Percentiles rank a stretch among this genome's conserved stretches.
Evolutionary conservation across 2,797 vertebrate genomes (phyloP).

Genomic region (Bucorvus abyssinicus): DNA sequence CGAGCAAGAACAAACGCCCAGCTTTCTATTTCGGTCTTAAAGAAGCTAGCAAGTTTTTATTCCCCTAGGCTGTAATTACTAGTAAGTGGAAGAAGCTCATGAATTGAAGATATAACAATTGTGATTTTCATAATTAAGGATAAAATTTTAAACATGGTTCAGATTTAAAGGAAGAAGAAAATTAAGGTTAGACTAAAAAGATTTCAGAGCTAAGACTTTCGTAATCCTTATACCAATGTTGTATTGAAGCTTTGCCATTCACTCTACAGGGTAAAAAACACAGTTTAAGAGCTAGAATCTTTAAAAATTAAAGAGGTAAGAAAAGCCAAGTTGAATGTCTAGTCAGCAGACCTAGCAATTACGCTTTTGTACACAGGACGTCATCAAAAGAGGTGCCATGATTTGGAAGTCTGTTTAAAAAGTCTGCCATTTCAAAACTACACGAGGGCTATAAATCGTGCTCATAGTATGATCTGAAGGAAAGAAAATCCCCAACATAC

Average conservation of each 20-base stretch:
- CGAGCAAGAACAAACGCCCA: constrained; percentile 16
- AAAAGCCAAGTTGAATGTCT: neutral
- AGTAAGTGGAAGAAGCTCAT: constrained; percentile 19
- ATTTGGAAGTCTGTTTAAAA: neutral
- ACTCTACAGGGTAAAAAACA: neutral
- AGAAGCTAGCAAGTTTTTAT: neutral
- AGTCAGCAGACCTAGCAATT: neutral
- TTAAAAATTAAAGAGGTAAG: neutral
- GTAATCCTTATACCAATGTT: neutral
- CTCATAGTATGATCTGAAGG: neutral
- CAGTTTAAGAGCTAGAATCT: neutral
- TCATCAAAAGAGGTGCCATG: neutral
- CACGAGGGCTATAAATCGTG: neutral
- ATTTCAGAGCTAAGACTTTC: constrained; percentile 18
- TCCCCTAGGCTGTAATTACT: constrained; percentile 28
- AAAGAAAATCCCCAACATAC: neutral
- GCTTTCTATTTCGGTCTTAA: constrained; percentile 9
- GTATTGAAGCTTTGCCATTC: neutral
- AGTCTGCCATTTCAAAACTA: neutral
- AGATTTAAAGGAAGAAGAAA: constrained; percentile 2
- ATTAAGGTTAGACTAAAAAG: constrained; percentile 22
- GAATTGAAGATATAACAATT: constrained; percentile 35
- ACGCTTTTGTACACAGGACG: neutral
- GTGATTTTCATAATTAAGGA: constrained; percentile 48
- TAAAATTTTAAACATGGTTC: constrained; percentile 54